Base-by-base conservation (phyloP, 2,797 vertebrate genomes). In the Nannoperca australis region DNA sequence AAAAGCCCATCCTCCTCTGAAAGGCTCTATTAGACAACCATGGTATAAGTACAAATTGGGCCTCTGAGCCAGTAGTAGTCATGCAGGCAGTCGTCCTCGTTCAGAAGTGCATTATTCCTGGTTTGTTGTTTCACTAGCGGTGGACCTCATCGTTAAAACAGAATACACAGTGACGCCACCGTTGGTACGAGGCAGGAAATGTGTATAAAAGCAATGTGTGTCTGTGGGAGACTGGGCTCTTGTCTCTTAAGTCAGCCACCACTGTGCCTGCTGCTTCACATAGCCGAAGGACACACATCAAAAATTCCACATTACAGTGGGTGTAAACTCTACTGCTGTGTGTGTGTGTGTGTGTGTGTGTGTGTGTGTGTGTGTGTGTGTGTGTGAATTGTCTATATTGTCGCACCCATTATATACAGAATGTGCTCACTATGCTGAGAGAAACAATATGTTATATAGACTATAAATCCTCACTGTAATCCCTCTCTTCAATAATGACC, bases 381-480 rank as follows among this genome's bases (percentile, higher is more conserved):
- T 76, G 24, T 24, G 51, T 54, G 55, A 49, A 67, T 32, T 64
- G 18, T 68, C n/a, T 81, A 20, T 69, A 34, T 20, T 55, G 12
- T n/a, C 55, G 55, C 32, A 55, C 45, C 20, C 18, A 15, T 69
- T 18, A 50, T 72, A 15, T 74, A 72, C 24, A 27, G 24, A 27
- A 27, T 70, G 36, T 75, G 20, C 38, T 69, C 60, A 18, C 24
- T 24, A 22, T 38, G 20, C 53, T 65, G 70, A 73, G 62, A 78
- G 58, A 70, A 34, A 82, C 76, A 73, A 79, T 76, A 67, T 36
- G 17, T 78, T 78, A 73, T 76, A 68, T 72, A 32, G 6, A 32
- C 24, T 27, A 27, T 27, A 76, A 78, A 56, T 62, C 53, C 64
- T 73, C 53, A 79, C 49, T 72, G 47, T 89, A 86, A 89, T 88